These are phyloP conservation scores for Neosilurus mollespiculum DNA, from an alignment of 2,797 vertebrate species.

Conservation along the genomic window DNA sequence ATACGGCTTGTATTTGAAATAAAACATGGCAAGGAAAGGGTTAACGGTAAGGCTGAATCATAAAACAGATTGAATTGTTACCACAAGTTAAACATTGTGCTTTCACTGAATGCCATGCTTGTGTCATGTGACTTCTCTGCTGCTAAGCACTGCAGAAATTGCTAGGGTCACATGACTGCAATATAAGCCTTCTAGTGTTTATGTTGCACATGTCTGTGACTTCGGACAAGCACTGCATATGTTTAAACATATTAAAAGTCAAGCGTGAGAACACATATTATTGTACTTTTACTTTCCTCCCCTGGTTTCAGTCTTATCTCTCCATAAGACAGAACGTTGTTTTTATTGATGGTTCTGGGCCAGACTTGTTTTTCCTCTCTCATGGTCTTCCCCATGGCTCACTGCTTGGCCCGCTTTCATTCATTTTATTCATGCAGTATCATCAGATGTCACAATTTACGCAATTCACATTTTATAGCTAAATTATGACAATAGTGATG, in stretches of 20 bases:
- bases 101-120: not conserved
- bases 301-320: not conserved
- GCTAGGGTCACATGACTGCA: not conserved
- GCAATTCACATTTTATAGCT: too few relatives aligned
- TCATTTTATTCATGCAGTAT: not conserved
- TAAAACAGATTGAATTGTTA: not conserved
- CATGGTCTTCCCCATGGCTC: not conserved
- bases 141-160: not conserved
- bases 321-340: not conserved
- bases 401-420: too few relatives aligned
- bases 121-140: slow-evolving; percentile 5
- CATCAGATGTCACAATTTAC: not conserved
- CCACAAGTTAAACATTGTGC: not conserved
- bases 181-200: not conserved
- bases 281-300: not conserved
- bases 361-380: not conserved
- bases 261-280: not conserved
- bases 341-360: not conserved
- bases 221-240: not conserved
- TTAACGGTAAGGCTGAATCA: not conserved
- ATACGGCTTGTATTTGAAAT: not conserved
- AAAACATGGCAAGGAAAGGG: not conserved
- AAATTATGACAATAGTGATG: too few relatives aligned
- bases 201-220: not conserved
- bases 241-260: not conserved